Evolutionary conservation across 1,140 invertebrate species (phyloP), one percentile per base, ranked within the genome.

Genomic region (Maniola jurtina): DNA sequence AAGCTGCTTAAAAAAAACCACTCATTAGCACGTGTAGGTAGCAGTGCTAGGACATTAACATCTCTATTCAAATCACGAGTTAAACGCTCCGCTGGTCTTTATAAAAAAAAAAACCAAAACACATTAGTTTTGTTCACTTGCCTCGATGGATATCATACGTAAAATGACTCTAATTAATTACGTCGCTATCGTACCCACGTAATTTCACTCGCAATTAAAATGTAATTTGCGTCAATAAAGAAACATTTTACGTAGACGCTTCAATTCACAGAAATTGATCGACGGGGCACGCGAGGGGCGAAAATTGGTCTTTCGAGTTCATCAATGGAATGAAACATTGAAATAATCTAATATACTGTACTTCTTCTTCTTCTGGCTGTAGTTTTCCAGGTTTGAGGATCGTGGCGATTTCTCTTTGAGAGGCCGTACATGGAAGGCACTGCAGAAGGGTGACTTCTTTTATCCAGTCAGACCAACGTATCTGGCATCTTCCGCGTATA

Each of bases 1-100:
- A n/a, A n/a, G n/a, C n/a, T n/a, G n/a, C n/a, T n/a, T n/a, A n/a
- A 42, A 10, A 42, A 10, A 0, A 10, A 1, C 8, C 40, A 42
- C 40, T 50, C 15, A n/a, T 50, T 50, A 50, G 47, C 47, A 10
- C 40, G 13, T 10, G 40, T 13, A 42, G 13, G 13, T 14, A 8
- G 14, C n/a, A 50, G 11, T n/a, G 42, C 40, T 13, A 42, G 59
- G 58, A 48, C 63, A 70, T 66, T 59, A 66, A 54, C 42, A 6
- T 57, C 62, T 25, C 33, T 40, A 57, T 66, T 71, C 15, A 61
- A 71, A 66, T 71, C 58, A 48, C 64, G 56, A 64, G 58, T 62
- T 68, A 54, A 61, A 47, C 55, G 50, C 52, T 56, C 57, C 15
- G 38, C 35, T 59, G 50, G 42, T 48, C 61, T 40, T n/a, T 4